A percentile compares a stretch with the other conserved stretches of the same genome.
Evolutionary conservation across 2,113 vertebrate genomes (phyloP).

Genomic region (Dromas ardeola): DNA sequence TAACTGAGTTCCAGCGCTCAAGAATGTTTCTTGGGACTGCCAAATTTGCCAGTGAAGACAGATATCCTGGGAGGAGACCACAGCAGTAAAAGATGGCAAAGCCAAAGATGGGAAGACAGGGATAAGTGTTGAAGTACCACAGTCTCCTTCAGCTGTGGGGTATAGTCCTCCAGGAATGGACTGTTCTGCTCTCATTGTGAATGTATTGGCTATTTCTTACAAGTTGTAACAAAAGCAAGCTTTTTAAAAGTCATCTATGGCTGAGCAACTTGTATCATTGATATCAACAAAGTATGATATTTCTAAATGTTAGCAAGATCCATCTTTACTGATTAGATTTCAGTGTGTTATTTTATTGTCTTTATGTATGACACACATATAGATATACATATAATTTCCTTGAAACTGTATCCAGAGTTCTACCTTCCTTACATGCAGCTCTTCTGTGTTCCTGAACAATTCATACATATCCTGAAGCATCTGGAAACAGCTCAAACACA

Average conservation of each 20-base stretch:
- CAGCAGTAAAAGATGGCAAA: background rate
- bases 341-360: background rate
- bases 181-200: background rate
- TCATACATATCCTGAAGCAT: background rate
- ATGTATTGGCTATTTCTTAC: background rate
- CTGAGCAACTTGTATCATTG: background rate
- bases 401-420: background rate
- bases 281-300: background rate
- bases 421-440: background rate
- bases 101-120: accelerated
- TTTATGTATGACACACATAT: background rate
- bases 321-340: background rate
- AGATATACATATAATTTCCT: background rate
- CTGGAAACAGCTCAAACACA: background rate
- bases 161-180: background rate
- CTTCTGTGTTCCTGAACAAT: background rate
- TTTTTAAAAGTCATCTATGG: background rate
- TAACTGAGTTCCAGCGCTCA: accelerated
- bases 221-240: background rate
- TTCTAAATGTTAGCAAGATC: background rate
- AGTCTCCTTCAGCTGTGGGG: background rate
- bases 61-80: accelerated
- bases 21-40: background rate
- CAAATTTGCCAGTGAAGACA: background rate
- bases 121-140: background rate